phyloP scores from a whole-genome alignment of 2,113 vertebrate genomes.

The Geothlypis trichas region DNA sequence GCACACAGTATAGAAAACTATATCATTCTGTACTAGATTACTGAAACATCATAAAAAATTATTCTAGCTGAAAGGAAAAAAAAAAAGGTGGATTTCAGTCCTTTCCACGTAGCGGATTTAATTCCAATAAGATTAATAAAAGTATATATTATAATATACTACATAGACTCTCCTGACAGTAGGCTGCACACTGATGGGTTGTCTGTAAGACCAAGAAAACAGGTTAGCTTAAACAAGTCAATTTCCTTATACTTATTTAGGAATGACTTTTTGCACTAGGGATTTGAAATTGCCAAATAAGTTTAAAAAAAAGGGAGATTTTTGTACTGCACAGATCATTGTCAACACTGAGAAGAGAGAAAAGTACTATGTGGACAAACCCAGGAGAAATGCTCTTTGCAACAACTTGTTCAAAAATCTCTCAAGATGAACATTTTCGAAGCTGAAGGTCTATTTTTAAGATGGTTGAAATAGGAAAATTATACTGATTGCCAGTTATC shows the following conservation, averaged over 20 bases:
- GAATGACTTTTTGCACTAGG: not conserved
- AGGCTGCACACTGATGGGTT: not conserved
- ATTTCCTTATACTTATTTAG: not conserved
- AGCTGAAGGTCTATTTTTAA: constrained; percentile 17
- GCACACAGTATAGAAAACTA: not conserved
- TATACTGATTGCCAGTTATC: constrained; percentile 19
- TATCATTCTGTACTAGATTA: not conserved
- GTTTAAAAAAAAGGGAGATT: not conserved
- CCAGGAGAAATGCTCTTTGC: not conserved
- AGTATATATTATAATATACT: not conserved
- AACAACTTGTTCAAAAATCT: not conserved
- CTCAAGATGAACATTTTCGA: not conserved
- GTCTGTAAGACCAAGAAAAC: not conserved
- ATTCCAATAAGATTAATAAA: not conserved
- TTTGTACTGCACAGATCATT: not conserved
- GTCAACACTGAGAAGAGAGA: not conserved
- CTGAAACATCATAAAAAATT: not conserved
- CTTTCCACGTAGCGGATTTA: not conserved
- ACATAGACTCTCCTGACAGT: not conserved
- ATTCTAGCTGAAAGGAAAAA: not conserved
- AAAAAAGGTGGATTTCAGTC: not conserved
- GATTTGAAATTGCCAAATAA: not conserved
- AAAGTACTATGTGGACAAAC: not conserved
- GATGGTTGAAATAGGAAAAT: constrained; percentile 32
- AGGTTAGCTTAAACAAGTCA: not conserved